Evolutionary conservation across 2,888 invertebrate genomes (phyloP).

Genomic region (Eupithecia exiguata): DNA sequence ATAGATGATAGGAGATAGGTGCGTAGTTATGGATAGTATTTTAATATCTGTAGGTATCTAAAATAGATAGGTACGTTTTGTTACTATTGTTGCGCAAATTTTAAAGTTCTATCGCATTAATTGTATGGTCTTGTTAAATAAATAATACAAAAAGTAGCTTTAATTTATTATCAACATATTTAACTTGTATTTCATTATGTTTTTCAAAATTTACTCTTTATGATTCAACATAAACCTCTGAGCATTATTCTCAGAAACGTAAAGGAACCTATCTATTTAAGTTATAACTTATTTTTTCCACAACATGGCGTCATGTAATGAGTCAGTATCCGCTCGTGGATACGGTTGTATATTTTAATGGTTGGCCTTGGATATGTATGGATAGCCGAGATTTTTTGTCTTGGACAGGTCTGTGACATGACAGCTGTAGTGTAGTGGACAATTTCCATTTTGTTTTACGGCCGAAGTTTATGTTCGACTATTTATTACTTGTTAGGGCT

Average conservation of each 20-base stretch:
- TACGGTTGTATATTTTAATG: constrained; percentile 33
- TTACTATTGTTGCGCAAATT: too few species aligned
- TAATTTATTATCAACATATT: too few species aligned
- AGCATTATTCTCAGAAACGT: constrained; percentile 20
- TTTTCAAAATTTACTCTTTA: background rate
- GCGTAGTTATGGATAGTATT: background rate
- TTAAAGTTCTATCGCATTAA: too few species aligned
- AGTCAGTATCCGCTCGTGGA: constrained; percentile 47
- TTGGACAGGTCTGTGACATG: constrained; percentile 15
- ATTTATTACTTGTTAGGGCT: too few species aligned
- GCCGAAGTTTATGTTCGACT: too few species aligned
- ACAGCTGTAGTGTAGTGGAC: background rate
- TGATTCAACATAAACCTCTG: background rate
- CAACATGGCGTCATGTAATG: constrained; percentile 46
- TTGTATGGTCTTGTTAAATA: too few species aligned
- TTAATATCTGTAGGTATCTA: background rate
- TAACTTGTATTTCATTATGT: background rate
- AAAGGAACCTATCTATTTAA: background rate
- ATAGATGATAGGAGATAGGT: background rate
- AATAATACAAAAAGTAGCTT: too few species aligned
- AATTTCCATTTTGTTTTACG: background rate
- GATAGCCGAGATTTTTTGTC: constrained; percentile 23
- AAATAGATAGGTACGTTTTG: background rate
- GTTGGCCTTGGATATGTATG: constrained; percentile 39
- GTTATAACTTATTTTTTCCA: constrained; percentile 30